Evolutionary conservation across 1,140 invertebrate genomes (phyloP), one percentile per base, ranked within the genome.

Genomic region (Phymastichus coffea): DNA sequence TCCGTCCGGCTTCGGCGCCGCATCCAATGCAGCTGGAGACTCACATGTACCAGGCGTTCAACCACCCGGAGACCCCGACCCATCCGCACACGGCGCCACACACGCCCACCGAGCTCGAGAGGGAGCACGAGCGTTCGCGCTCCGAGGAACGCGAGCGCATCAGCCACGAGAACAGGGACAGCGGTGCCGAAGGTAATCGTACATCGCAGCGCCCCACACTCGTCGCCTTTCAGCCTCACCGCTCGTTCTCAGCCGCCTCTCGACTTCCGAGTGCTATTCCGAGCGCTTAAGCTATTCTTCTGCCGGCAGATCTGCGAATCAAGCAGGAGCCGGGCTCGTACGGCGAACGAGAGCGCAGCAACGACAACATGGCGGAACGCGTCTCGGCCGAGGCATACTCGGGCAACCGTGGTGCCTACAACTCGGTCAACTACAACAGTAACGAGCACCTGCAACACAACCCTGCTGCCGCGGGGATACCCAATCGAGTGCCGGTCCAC

Each of bases 1-100:
- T 80, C 58, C 81, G 85, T 66, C 81, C 83, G 58, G 80, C 84
- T 33, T 84, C 81, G 43, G 84, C 84, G 37, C 84, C 85, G n/a
- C 83, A 84, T 62, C 79, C 83, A 56, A 65, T 77, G 14, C 57
- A 78, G n/a, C 28, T 79, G 38, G 77, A 80, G 19, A 79, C 75
- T 61, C 73, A 73, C 41, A 66, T 75, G n/a, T 78, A 77, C 63
- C 75, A 77, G 33, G 54, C 73, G 26, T 80, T 78, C 47, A 69
- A 66, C 14, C 72, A 77, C 63, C 68, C 69, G 25, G 72, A 78
- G 63, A 68, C 70, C 28, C 66, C 70, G 19, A 74, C 78, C 30
- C 71, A 71, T 47, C 69, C 71, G 53, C 67, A 70, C 30, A 67
- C 68, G 28, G 76, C 78, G 57, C 71, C 76, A 9, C 75, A 77